Conservation (phyloP, 2,888 invertebrate genomes). For the Drosophila greeni region DNA sequence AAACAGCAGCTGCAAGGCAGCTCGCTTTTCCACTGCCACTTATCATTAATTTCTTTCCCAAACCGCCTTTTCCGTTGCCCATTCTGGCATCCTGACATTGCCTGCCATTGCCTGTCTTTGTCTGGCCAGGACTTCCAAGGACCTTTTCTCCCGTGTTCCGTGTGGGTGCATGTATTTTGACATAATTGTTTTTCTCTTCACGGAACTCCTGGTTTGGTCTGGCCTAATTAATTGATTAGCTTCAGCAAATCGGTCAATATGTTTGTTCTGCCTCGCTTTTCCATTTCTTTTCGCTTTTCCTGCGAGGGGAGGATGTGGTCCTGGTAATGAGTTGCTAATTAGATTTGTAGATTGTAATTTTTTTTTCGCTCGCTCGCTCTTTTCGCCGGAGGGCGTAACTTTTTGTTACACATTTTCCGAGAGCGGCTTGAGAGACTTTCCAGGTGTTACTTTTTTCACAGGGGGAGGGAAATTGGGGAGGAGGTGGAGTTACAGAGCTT, state of each 20-base stretch:
- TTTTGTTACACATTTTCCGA: slow-evolving; percentile 37
- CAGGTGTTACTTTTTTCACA: slow-evolving; percentile 23
- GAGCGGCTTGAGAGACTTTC: slow-evolving; percentile 27
- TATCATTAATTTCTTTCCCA: slow-evolving; percentile 71
- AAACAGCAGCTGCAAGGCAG: slow-evolving; percentile 49
- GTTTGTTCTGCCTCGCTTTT: slow-evolving; percentile 49
- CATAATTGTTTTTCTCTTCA: slow-evolving; percentile 64
- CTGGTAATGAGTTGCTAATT: slow-evolving; percentile 76
- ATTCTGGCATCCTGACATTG: slow-evolving; percentile 74
- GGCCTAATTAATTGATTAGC: slow-evolving; percentile 78
- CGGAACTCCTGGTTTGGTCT: slow-evolving; percentile 24
- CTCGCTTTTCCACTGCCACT: slow-evolving; percentile 52
- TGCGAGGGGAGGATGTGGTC: slow-evolving; percentile 26
- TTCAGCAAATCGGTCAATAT: slow-evolving; percentile 78
- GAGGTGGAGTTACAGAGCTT: slow-evolving; percentile 13
- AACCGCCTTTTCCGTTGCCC: slow-evolving; percentile 57
- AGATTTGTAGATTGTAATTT: slow-evolving; percentile 67
- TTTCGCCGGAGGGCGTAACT: slow-evolving; percentile 33
- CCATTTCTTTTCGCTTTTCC: slow-evolving; percentile 48
- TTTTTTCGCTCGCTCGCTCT: slow-evolving; percentile 23
- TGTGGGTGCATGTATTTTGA: slow-evolving; percentile 49
- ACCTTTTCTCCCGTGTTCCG: slow-evolving; percentile 25
- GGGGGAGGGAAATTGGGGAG: too few species aligned
- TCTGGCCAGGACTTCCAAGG: slow-evolving; percentile 19
- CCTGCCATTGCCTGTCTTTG: slow-evolving; percentile 31